Base-by-base conservation (phyloP, 2,888 invertebrate genomes). In the Pseudococcus viburni region DNA sequence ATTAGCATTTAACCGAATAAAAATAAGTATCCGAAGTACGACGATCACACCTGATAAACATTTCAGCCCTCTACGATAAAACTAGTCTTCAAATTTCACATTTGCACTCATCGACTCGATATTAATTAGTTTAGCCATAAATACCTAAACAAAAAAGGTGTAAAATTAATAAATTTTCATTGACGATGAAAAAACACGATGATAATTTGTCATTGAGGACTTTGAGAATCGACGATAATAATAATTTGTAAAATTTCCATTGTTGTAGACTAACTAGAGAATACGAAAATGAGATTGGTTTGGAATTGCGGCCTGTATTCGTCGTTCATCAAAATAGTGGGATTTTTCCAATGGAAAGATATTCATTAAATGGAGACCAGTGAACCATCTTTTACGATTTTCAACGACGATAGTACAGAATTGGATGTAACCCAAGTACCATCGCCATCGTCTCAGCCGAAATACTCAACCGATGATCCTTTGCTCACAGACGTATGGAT, bases 401-500 rank as follows among this genome's bases (percentile, higher is more conserved):
- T 42, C 80, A 42, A 17, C 8, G 42, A 7, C 26, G 68, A 73
- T 19, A 42, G 42, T 80, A 46, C 80, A 7, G 80, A 80, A 22
- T 80, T 42, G 80, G 80, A 80, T 22, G n/a, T 46, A 42, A 80
- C 80, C 39, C 42, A 80, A 80, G 39, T 80, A 42, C 42, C 80
- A 26, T 84, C 88, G 85, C 77, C 26, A 33, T 33, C 26, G 26
- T 33, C 86, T 46, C 87, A 84, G 15, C 83, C 88, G 9, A 89
- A 89, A 88, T 88, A 89, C 11, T 19, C 42, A n/a, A 22, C 86
- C 8, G 51, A 90, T 83, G 90, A 89, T 77, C 89, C 89, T 39
- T 64, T 90, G 64, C 88, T 90, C 55, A 89, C 90, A 11, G 94
- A 94, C 90, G 93, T 94, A 88, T 94, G 94, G 94, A 93, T 94